These are phyloP conservation scores for Melolontha melolontha DNA, from an alignment of 2,888 invertebrate species.

Conservation along the genomic window DNA sequence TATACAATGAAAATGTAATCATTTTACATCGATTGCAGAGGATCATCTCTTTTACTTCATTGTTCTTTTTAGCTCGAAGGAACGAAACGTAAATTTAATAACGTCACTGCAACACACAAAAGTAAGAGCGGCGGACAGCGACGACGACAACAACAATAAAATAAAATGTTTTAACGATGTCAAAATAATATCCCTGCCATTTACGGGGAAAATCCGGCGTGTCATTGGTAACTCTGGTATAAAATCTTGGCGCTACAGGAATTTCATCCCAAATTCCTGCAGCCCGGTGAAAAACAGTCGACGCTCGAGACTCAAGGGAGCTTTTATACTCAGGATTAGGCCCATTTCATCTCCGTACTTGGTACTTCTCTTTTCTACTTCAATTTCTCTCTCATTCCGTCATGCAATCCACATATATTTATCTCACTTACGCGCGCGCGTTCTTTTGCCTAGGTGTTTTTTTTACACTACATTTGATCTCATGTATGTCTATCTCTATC, in stretches of 20 bases:
- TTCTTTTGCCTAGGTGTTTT: constrained; percentile 30
- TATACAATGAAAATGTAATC: background rate
- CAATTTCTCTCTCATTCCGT: constrained; percentile 10
- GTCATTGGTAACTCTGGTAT: constrained; percentile 56
- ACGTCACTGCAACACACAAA: constrained; percentile 23
- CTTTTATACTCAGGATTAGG: constrained; percentile 57
- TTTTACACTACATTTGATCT: constrained; percentile 26
- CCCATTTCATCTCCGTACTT: constrained; percentile 53
- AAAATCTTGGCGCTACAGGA: constrained; percentile 51
- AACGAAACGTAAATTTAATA: constrained; percentile 39
- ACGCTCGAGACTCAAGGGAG: constrained; percentile 53
- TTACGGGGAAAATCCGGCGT: constrained; percentile 53
- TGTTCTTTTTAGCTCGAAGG: constrained; percentile 15
- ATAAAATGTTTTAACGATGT: constrained; percentile 57
- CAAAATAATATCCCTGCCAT: constrained; percentile 56
- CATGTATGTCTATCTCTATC: constrained; percentile 34
- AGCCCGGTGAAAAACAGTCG: constrained; percentile 53
- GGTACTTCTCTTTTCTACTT: constrained; percentile 39
- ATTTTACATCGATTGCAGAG: constrained; percentile 15
- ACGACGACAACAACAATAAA: constrained; percentile 50
- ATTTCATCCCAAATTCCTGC: constrained; percentile 52
- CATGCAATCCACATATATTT: constrained; percentile 21
- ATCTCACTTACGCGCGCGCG: constrained; percentile 30
- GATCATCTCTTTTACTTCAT: constrained; percentile 29
- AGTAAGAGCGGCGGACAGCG: constrained; percentile 32